Conservation (phyloP, 2,888 invertebrate species). For the Drosophila longiperda region DNA sequence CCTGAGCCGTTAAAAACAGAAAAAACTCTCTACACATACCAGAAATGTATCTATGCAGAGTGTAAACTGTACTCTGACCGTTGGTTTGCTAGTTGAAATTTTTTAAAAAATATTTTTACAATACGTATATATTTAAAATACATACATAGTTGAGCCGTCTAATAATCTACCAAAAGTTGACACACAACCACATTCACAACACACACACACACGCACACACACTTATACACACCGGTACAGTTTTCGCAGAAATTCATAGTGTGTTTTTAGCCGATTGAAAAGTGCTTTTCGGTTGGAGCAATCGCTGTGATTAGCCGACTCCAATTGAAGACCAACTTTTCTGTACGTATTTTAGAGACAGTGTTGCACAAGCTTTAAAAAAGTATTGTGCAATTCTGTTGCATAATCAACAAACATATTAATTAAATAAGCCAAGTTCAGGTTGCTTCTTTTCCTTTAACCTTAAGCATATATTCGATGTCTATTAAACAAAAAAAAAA, state of each 20-base stretch:
- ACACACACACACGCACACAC: slow-evolving; percentile 26
- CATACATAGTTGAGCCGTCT: slow-evolving; percentile 68
- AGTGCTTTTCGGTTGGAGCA: slow-evolving; percentile 52
- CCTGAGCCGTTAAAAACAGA: slow-evolving; percentile 48
- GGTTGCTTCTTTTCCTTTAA: slow-evolving; percentile 57
- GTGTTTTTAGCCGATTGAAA: slow-evolving; percentile 62
- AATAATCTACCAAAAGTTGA: slow-evolving; percentile 76
- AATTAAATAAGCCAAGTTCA: slow-evolving; percentile 47
- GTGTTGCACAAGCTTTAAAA: slow-evolving; percentile 52
- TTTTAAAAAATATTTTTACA: slow-evolving; percentile 69
- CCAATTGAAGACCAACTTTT: slow-evolving; percentile 58
- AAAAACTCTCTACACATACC: slow-evolving; percentile 27
- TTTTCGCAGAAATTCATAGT: slow-evolving; percentile 40
- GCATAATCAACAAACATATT: slow-evolving; percentile 17
- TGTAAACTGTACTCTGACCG: slow-evolving; percentile 79
- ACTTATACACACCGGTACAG: slow-evolving; percentile 47
- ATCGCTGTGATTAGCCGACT: slow-evolving; percentile 1
- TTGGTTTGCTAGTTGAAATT: slow-evolving; percentile 77
- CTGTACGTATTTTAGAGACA: slow-evolving; percentile 27
- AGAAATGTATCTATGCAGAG: slow-evolving; percentile 51
- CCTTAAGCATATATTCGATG: slow-evolving; percentile 69
- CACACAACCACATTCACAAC: slow-evolving; percentile 55
- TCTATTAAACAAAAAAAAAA: slow-evolving; percentile 53
- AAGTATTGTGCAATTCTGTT: slow-evolving; percentile 45
- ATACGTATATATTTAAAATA: slow-evolving; percentile 53